Conservation (phyloP, 2,113 vertebrate genomes). For the Ramphastos sulfuratus region DNA sequence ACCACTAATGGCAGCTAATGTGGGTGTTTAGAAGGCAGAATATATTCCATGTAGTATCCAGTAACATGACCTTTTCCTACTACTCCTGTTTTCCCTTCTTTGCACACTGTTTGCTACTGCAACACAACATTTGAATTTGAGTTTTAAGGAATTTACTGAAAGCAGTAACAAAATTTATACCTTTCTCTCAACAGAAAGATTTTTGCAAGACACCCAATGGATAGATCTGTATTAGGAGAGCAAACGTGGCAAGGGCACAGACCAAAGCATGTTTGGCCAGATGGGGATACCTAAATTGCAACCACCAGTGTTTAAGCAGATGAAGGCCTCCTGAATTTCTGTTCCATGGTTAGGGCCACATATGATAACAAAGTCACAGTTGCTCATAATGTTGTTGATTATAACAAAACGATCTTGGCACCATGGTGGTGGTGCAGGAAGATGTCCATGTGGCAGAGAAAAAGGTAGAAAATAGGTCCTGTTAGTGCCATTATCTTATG, state of each 20-base stretch:
- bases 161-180: neutral
- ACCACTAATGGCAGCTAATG: slow-evolving; percentile 57
- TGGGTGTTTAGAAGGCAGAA: neutral
- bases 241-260: neutral
- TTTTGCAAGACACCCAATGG: neutral
- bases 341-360: neutral
- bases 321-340: neutral
- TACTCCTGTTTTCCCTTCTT: neutral
- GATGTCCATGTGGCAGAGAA: neutral
- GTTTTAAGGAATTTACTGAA: neutral
- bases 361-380: neutral
- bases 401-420: neutral
- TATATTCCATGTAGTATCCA: neutral
- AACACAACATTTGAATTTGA: neutral
- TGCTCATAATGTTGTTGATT: neutral
- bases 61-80: neutral
- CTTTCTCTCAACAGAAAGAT: neutral
- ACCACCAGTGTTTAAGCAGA: neutral
- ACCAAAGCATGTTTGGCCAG: neutral
- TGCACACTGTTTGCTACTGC: neutral
- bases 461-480: neutral
- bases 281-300: neutral
- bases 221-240: neutral
- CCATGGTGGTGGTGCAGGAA: neutral
- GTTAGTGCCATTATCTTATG: neutral